A percentile compares a stretch with the other conserved stretches of the same genome.
Evolutionary conservation across 2,888 invertebrate species (phyloP).

Genomic region (Cataglyphis cursor): DNA sequence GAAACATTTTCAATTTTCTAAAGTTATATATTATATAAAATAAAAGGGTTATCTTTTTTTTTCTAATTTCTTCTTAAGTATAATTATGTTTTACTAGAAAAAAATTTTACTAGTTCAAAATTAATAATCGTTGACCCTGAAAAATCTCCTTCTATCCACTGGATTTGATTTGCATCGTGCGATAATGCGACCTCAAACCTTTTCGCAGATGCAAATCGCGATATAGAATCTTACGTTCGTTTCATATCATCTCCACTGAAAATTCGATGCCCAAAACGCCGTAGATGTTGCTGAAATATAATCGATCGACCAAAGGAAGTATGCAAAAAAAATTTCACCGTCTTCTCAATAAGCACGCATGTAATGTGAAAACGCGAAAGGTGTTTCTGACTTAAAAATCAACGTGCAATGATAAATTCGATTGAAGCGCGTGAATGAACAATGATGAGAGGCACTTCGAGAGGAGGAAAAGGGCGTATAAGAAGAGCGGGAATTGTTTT

Average conservation of each 20-base stretch:
- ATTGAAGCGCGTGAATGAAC: constrained; percentile 23
- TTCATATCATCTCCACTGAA: background rate
- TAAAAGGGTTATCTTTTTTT: background rate
- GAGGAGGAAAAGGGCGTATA: constrained; percentile 46
- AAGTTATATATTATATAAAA: background rate
- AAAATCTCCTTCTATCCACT: background rate
- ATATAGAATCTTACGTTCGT: constrained; percentile 15
- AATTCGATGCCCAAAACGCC: background rate
- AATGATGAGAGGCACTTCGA: constrained; percentile 4
- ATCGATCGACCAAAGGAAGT: constrained; percentile 1
- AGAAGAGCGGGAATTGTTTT: constrained; percentile 78
- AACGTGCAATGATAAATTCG: background rate
- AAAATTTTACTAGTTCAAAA: background rate
- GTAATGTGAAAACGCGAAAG: background rate
- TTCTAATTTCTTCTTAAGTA: background rate
- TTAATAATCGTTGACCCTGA: background rate
- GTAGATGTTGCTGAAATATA: background rate
- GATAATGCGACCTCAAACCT: background rate
- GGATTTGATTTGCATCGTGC: background rate
- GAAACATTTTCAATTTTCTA: background rate
- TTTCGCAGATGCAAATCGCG: constrained; percentile 1
- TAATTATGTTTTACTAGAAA: background rate
- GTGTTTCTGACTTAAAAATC: background rate
- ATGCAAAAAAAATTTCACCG: background rate
- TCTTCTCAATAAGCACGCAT: background rate